Evolutionary conservation across 2,888 invertebrate genomes (phyloP).

Genomic region (Chaetoderma sp.): DNA sequence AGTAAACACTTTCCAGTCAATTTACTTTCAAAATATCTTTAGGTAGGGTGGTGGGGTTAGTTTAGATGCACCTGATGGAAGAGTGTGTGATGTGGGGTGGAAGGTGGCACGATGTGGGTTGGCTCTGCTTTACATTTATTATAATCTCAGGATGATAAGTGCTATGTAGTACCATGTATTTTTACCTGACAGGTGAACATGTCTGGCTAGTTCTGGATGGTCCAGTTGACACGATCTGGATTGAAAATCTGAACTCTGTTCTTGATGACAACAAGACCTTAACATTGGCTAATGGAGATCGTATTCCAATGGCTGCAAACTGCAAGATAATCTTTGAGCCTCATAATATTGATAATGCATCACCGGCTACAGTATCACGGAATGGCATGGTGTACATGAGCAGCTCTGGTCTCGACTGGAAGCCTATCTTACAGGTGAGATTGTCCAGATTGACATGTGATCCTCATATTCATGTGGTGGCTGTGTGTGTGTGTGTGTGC

Average conservation of each 20-base stretch:
- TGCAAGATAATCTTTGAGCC: constrained; percentile 98
- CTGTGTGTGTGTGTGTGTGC: too few relatives aligned
- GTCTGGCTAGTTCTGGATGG: constrained; percentile 85
- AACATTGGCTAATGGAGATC: constrained; percentile 92
- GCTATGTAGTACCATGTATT: too few relatives aligned
- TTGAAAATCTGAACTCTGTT: constrained; percentile 70
- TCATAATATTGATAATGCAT: constrained; percentile 97
- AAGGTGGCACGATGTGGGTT: too few relatives aligned
- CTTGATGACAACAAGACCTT: constrained; percentile 70
- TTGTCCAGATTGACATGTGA: too few relatives aligned
- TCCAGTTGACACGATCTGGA: constrained; percentile 70
- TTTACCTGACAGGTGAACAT: constrained; percentile 80
- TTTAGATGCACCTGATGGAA: too few relatives aligned
- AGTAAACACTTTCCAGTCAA: too few relatives aligned
- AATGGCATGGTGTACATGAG: constrained; percentile 92
- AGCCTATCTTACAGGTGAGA: constrained; percentile 85
- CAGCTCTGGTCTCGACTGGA: constrained; percentile 93
- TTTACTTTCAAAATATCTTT: too few relatives aligned
- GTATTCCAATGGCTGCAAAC: constrained; percentile 91
- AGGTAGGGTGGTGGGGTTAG: too few relatives aligned
- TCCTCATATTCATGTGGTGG: too few relatives aligned
- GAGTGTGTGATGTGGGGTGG: too few relatives aligned
- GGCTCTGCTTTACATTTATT: too few relatives aligned
- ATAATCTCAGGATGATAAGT: too few relatives aligned
- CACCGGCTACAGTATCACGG: constrained; percentile 94